phyloP scores from a whole-genome alignment of 2,113 vertebrate genomes.

The Caracal caracal region DNA sequence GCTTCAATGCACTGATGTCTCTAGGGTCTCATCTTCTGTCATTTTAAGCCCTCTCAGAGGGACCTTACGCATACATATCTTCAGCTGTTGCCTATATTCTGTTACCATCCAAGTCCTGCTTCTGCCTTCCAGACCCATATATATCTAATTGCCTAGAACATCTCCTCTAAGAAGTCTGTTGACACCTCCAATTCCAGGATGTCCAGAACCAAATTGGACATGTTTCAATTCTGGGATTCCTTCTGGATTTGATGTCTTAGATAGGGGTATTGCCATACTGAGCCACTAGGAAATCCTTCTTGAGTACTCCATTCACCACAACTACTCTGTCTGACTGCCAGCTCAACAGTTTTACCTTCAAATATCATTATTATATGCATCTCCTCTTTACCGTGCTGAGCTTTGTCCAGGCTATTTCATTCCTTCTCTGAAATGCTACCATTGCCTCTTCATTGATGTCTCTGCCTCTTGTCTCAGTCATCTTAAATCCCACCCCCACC shows the following conservation, averaged over 20 bases:
- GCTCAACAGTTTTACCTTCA: background rate
- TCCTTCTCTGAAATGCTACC: background rate
- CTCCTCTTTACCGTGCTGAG: background rate
- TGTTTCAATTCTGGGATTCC: background rate
- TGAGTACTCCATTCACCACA: background rate
- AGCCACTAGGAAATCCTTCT: background rate
- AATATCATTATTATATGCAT: background rate
- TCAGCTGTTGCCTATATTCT: background rate
- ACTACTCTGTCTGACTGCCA: background rate
- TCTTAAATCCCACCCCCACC: background rate
- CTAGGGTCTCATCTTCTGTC: background rate
- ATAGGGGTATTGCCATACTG: background rate
- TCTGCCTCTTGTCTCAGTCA: background rate
- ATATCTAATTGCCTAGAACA: background rate
- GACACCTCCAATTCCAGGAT: background rate
- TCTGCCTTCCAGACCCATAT: background rate
- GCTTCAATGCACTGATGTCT: background rate
- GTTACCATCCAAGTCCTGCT: background rate
- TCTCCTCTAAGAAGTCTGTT: background rate
- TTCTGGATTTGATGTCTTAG: background rate
- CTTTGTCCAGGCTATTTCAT: background rate
- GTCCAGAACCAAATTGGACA: background rate
- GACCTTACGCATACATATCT: background rate
- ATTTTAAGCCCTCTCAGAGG: background rate
- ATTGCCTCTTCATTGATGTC: background rate